Base-by-base conservation (phyloP, 2,888 invertebrate species). In the Tachina fera region DNA sequence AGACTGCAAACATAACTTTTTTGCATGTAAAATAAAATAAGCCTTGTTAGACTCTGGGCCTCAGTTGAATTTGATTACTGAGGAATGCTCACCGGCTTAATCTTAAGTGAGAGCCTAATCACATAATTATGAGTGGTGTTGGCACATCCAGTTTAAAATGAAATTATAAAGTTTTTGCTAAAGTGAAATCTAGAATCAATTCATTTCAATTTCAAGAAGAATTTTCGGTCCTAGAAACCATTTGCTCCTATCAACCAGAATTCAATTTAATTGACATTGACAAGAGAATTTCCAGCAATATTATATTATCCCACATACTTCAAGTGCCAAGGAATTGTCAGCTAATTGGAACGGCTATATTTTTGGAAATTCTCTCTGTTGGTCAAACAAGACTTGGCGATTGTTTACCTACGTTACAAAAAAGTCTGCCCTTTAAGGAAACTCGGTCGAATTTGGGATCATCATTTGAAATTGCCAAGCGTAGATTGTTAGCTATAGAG, bases 331-430 rank as follows among this genome's bases (percentile, higher is more conserved):
- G 60, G 60, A 47, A 53, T 70, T 53, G 76, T 76, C 43, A 51
- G 60, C 45, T 76, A 11, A 22, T 82, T 31, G 72, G 77, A 6
- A 49, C 65, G 8, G 56, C 71, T 65, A 22, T 77, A 14, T 71
- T 83, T 39, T 77, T 83, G 19, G 71, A 83, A 60, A 49, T 74
- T 13, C 10, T 82, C 9, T 82, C 49, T 13, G 60, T 77, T 1
- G 61, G 72, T 9, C 58, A 77, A 53, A 72, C 72, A 43, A 61
- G 13, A 39, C 13, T 72, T 10, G 13, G 53, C 3, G 13, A 60
- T n/a, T 31, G 43, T 14, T 53, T 68, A n/a, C 67, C 76, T 11
- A 56, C 51, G 11, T 22, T 84, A 39, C 70, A 84, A 51, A 84
- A 84, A 72, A 84, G 71, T 1, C 10, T 49, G 2, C 68, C 68